Base-by-base conservation (phyloP, 2,888 invertebrate genomes). In the Byasa hedistus region DNA sequence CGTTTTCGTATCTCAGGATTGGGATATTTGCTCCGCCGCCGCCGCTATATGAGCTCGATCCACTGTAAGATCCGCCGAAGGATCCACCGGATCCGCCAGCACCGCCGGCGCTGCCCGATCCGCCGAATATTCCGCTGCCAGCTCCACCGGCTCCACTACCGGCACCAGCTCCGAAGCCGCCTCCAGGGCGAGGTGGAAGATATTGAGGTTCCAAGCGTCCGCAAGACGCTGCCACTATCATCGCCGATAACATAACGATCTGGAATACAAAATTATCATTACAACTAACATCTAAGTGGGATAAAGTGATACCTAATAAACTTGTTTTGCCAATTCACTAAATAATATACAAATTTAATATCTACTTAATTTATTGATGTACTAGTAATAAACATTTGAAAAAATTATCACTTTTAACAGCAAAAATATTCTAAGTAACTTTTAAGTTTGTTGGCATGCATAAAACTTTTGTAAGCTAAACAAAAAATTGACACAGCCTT, bases 1-100 rank as follows among this genome's bases (percentile, higher is more conserved):
- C 92, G 72, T 94, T 94, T 70, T 93, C 93, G 75, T 93, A 94
- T 72, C 92, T 92, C 19, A 94, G 82, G 72, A 94, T 94, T 12
- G 94, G 94, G 70, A 87, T 85, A 70, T 87, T 83, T 17, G 83
- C 79, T 27, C 86, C 83, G 73, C 83, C 74, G 61, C 71, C 72
- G 51, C 71, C 72, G 76, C 67, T 55, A 39, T 67, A 69, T 24
- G 82, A 55, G 76, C 73, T 73, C 32, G 72, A 70, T 44, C 75
- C 73, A 39, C n/a, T n/a, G n/a, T n/a, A n/a, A n/a, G n/a, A n/a
- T n/a, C n/a, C n/a, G n/a, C 64, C 54, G n/a, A 52, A 64, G 27
- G 60, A 58, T 23, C 75, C 74, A 17, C 75, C 73, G 0, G 59
- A 57, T n/a, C 71, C 72, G 0, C 71, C 69, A 24, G 67, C 70